Evolutionary conservation across 2,797 vertebrate genomes (phyloP), one percentile per base, ranked within the genome.

Genomic region (Acridotheres tristis): DNA sequence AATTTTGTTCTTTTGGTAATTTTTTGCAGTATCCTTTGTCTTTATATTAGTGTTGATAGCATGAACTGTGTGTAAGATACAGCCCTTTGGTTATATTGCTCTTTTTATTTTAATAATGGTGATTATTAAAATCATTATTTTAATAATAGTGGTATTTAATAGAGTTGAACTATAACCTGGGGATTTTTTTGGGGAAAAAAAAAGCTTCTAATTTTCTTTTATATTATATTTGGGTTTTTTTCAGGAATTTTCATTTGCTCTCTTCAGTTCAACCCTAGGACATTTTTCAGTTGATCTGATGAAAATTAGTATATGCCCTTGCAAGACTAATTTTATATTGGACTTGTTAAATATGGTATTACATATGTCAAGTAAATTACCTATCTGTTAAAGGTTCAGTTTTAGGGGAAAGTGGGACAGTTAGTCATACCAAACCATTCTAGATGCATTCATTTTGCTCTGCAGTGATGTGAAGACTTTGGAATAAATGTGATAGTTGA

Each of bases 271-370:
- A 68, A 89, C 16, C 12, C 21, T 75, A 57, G 47, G 78, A 79
- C 16, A 75, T 91, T 94, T 91, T 90, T 83, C 57, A 86, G 34
- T 77, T 83, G 58, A 63, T 90, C 94, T 96, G 92, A 58, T 53
- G 54, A 95, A 94, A 96, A 94, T 84, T 72, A 36, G 4, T 95
- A 43, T 66, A 34, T 75, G 62, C 45, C 84, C 55, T 79, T 85
- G 7, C 14, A 13, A 75, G n/a, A 93, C 23, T 93, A 72, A 81
- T 95, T 96, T 96, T 95, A 71, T 81, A 71, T 47, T 93, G 50
- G 32, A 43, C 26, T 93, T 96, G 53, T 95, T 96, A 95, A 96
- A 89, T 94, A 36, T 85, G 29, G 51, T 86, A 91, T 81, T 96
- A 96, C 91, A 91, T 90, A 62, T 3, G 16, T 74, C 57, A 87